A percentile compares a stretch with the other conserved stretches of the same genome.
Conservation (phyloP, 2,888 invertebrate genomes). For the Deladenus siricidicola region DNA sequence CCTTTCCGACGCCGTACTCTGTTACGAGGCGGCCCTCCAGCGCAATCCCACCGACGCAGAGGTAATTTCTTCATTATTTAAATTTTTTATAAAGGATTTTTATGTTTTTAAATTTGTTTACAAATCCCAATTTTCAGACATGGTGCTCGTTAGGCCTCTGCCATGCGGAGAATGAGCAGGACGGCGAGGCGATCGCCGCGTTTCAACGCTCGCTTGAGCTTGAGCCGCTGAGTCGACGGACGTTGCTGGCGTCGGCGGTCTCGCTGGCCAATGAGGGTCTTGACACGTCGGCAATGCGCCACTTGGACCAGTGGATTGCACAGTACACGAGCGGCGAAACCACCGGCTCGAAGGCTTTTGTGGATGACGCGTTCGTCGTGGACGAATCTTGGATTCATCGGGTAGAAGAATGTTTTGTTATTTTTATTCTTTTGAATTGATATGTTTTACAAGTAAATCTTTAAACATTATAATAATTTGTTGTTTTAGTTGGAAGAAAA, state of each 20-base stretch:
- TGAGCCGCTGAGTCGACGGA: conserved; percentile 55
- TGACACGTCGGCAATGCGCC: conserved; percentile 77
- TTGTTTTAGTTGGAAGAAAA: conserved; percentile 33
- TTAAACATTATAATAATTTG: not conserved
- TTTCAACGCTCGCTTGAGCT: conserved; percentile 63
- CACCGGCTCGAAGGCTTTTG: not conserved
- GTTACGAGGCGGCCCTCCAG: conserved; percentile 83
- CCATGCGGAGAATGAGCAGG: conserved; percentile 95
- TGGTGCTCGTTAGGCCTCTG: conserved; percentile 75
- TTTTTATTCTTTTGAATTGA: not conserved
- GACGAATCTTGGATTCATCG: not conserved
- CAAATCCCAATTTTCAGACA: conserved; percentile 51
- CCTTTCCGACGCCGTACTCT: conserved; percentile 82
- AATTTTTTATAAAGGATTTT: too few relatives aligned
- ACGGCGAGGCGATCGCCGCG: conserved; percentile 83
- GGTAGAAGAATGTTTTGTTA: not conserved
- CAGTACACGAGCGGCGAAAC: conserved; percentile 16
- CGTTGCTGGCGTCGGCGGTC: conserved; percentile 80
- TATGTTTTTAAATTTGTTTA: too few relatives aligned
- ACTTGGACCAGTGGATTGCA: conserved; percentile 60
- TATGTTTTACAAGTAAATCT: not conserved
- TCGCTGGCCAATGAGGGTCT: conserved; percentile 92
- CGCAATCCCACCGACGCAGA: conserved; percentile 44
- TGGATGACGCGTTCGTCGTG: not conserved
- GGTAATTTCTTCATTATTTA: too few relatives aligned